These are phyloP conservation scores for Trochalopteron elliotii DNA, from an alignment of 2,113 vertebrate genomes.

Conservation along the genomic window DNA sequence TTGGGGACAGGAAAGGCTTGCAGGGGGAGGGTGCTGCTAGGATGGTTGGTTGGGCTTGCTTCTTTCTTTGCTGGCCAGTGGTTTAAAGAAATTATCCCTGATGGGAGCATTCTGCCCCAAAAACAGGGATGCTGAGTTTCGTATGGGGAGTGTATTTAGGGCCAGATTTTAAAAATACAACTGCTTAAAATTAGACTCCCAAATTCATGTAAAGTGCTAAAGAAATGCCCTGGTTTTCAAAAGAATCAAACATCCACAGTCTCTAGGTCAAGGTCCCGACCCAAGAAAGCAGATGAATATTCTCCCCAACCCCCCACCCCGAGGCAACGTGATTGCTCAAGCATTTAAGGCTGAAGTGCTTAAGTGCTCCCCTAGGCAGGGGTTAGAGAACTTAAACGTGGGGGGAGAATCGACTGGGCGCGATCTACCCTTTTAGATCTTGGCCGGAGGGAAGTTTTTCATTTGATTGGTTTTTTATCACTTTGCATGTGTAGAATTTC, in stretches of 20 bases:
- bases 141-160: neutral
- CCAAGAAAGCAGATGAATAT: neutral
- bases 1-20: slow-evolving; percentile 14
- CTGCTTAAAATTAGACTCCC: neutral
- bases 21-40: neutral
- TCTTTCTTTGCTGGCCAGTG: neutral
- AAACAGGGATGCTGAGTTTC: neutral
- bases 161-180: neutral
- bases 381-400: neutral
- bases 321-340: neutral
- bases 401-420: neutral
- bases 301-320: neutral
- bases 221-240: slow-evolving; percentile 11
- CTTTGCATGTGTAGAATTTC: neutral
- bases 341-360: slow-evolving; percentile 29
- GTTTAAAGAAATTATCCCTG: slow-evolving; percentile 1
- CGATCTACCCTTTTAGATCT: neutral
- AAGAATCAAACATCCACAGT: neutral
- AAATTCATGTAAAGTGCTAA: neutral
- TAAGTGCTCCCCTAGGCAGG: slow-evolving; percentile 40
- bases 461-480: slow-evolving; percentile 19
- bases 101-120: neutral
- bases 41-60: neutral
- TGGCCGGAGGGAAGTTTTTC: neutral
- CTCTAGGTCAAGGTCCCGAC: slow-evolving; percentile 15